Conservation (phyloP, 2,797 vertebrate species). For the Gobio occitaniae region DNA sequence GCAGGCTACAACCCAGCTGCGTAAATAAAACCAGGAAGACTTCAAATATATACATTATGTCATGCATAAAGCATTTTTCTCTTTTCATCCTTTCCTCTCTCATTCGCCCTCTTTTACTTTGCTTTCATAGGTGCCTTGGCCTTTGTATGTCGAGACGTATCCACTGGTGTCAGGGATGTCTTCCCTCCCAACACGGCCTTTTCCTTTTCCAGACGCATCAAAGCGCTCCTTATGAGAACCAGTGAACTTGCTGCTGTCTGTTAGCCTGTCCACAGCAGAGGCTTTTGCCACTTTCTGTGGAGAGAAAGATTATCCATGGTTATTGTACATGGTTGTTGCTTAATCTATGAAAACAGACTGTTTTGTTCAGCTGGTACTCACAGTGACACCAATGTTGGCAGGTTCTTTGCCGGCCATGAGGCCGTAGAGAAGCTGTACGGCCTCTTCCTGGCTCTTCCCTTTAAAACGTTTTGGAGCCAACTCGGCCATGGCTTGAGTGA, state of each 20-base stretch:
- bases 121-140: slow-evolving; percentile 76
- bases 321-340: not conserved
- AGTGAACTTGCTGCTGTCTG: slow-evolving; percentile 78
- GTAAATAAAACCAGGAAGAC: slow-evolving; percentile 17
- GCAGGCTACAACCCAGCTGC: not conserved
- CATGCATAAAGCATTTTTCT: slow-evolving; percentile 12
- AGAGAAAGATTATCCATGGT: not conserved
- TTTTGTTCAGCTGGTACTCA: slow-evolving; percentile 70
- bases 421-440: slow-evolving; percentile 75
- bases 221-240: slow-evolving; percentile 83
- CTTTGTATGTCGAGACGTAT: slow-evolving; percentile 79
- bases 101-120: slow-evolving; percentile 75
- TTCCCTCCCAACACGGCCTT: slow-evolving; percentile 75
- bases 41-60: slow-evolving; percentile 2
- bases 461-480: slow-evolving; percentile 85
- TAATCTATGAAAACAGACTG: not conserved
- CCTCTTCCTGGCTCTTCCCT: slow-evolving; percentile 80
- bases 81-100: slow-evolving; percentile 1
- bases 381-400: slow-evolving; percentile 75
- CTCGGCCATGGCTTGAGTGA: slow-evolving; percentile 84
- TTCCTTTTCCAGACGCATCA: slow-evolving; percentile 79
- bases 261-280: slow-evolving; percentile 79
- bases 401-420: slow-evolving; percentile 86
- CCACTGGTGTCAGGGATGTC: slow-evolving; percentile 76
- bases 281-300: slow-evolving; percentile 77